phyloP scores from a whole-genome alignment of 2,888 invertebrate genomes.

The Drosophila rellima region DNA sequence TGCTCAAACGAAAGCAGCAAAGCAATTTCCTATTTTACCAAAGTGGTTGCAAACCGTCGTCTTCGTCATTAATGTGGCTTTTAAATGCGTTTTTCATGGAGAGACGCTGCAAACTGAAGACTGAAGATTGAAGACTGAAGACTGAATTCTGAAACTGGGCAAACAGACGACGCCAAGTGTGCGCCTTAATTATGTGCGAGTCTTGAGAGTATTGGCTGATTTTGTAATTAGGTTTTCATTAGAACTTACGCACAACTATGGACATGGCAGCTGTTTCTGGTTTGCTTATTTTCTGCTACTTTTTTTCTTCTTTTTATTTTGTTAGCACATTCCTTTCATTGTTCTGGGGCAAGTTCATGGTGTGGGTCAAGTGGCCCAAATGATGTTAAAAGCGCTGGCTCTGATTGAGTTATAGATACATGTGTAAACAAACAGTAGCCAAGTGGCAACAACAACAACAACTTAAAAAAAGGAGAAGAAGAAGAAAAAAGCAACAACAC shows the following conservation, averaged over 20 bases:
- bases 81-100: slow-evolving; percentile 83
- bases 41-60: slow-evolving; percentile 75
- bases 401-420: slow-evolving; percentile 80
- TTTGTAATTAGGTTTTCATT: slow-evolving; percentile 83
- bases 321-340: slow-evolving; percentile 36
- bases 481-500: slow-evolving; percentile 24
- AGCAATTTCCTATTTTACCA: slow-evolving; percentile 84
- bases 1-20: slow-evolving; percentile 75
- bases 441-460: slow-evolving; percentile 56
- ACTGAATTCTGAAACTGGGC: slow-evolving; percentile 2
- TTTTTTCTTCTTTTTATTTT: slow-evolving; percentile 8
- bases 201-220: slow-evolving; percentile 83
- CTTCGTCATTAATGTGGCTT: slow-evolving; percentile 83
- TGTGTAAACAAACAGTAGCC: slow-evolving; percentile 82
- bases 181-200: slow-evolving; percentile 83
- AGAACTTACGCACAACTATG: slow-evolving; percentile 79
- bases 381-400: slow-evolving; percentile 47
- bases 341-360: slow-evolving; percentile 29
- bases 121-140: slow-evolving; percentile 9
- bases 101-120: slow-evolving; percentile 17
- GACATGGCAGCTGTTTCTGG: slow-evolving; percentile 33
- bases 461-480: slow-evolving; percentile 9
- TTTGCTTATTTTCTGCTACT: neutral
- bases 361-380: slow-evolving; percentile 68
- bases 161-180: slow-evolving; percentile 69